Conservation (phyloP, 2,113 vertebrate genomes). For the Megatriorchis doriae region DNA sequence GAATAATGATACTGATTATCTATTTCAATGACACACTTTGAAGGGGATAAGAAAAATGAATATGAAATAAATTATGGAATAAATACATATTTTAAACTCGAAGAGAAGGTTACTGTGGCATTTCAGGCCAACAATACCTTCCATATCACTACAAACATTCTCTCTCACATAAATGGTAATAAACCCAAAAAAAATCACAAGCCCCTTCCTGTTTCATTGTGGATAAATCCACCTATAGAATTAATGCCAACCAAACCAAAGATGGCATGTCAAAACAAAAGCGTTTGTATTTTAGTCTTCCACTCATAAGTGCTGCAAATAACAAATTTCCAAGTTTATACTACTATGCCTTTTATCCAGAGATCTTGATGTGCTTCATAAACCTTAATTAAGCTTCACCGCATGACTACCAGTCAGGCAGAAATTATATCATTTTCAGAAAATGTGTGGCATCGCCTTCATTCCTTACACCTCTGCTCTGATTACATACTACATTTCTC, state of each 20-base stretch:
- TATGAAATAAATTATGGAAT: neutral
- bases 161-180: neutral
- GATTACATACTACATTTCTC: neutral
- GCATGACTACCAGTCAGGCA: neutral
- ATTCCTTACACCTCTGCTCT: neutral
- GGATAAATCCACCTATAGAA: neutral
- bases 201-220: neutral
- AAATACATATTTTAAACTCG: neutral
- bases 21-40: neutral
- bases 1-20: neutral
- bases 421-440: slow-evolving; percentile 19
- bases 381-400: slow-evolving; percentile 48
- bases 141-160: neutral
- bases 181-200: neutral
- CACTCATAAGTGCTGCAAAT: neutral
- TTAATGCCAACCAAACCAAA: neutral
- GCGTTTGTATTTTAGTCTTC: neutral
- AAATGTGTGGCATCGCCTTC: neutral
- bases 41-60: neutral
- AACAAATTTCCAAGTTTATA: neutral
- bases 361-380: slow-evolving; percentile 24
- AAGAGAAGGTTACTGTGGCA: neutral
- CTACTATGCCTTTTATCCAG: neutral
- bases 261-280: neutral
- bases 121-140: neutral